phyloP scores from a whole-genome alignment of 2,113 vertebrate species.

The Vulpes ferrilata region DNA sequence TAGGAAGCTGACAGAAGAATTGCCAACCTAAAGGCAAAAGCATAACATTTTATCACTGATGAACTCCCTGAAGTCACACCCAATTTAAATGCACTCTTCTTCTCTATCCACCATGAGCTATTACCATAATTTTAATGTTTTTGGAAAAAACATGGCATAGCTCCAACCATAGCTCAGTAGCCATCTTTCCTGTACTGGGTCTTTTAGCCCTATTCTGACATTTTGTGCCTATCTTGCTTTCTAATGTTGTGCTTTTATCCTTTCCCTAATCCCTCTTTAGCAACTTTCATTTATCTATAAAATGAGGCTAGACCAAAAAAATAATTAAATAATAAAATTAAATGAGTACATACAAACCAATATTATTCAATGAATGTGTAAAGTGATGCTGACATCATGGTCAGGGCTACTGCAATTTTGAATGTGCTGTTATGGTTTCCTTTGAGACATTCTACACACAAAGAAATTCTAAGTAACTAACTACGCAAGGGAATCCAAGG shows the following conservation, averaged over 20 bases:
- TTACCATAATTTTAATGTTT: neutral
- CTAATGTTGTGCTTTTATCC: neutral
- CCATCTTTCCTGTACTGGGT: neutral
- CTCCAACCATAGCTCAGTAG: neutral
- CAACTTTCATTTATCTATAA: conserved; percentile 10
- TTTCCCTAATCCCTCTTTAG: neutral
- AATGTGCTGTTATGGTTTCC: neutral
- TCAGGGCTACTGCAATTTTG: neutral
- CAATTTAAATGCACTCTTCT: neutral
- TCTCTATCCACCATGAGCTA: neutral
- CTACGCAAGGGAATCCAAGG: neutral
- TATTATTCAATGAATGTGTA: neutral
- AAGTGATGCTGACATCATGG: neutral
- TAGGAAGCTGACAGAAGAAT: neutral
- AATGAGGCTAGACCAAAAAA: neutral
- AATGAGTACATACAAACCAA: neutral
- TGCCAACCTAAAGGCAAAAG: neutral
- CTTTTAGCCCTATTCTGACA: neutral
- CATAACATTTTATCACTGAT: neutral
- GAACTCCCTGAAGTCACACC: neutral
- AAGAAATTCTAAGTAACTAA: neutral
- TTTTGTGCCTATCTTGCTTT: neutral
- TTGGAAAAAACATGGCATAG: neutral
- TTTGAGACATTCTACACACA: conserved; percentile 13
- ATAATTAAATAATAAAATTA: neutral